phyloP scores from a whole-genome alignment of 2,888 invertebrate species.

The Spisula solida region DNA sequence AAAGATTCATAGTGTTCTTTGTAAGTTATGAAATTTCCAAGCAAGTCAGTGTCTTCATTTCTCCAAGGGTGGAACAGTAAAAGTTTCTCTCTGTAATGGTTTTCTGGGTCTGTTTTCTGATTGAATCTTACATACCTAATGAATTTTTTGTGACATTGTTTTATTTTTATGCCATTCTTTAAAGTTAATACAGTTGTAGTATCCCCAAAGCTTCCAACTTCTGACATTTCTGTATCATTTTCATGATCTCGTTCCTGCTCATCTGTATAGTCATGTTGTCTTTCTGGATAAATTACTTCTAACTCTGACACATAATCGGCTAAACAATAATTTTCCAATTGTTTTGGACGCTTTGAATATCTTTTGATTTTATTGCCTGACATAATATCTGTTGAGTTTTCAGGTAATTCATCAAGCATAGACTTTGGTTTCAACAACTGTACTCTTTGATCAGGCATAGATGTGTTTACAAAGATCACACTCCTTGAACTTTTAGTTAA shows the following conservation, averaged over 20 bases:
- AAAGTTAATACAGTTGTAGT: slow-evolving; percentile 39
- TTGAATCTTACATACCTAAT: slow-evolving; percentile 56
- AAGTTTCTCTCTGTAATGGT: slow-evolving; percentile 50
- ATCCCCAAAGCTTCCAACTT: slow-evolving; percentile 30
- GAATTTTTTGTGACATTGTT: slow-evolving; percentile 39
- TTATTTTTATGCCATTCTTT: neutral
- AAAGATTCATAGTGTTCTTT: slow-evolving; percentile 33
- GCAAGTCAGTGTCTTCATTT: slow-evolving; percentile 47
- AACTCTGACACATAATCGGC: slow-evolving; percentile 33
- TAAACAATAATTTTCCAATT: slow-evolving; percentile 47
- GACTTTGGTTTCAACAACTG: slow-evolving; percentile 54
- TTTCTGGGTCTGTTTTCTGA: slow-evolving; percentile 49
- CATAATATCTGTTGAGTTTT: slow-evolving; percentile 65
- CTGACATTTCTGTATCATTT: slow-evolving; percentile 32
- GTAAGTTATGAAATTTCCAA: slow-evolving; percentile 6
- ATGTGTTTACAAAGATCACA: slow-evolving; percentile 69
- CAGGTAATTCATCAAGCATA: slow-evolving; percentile 50
- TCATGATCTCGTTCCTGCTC: slow-evolving; percentile 31
- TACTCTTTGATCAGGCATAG: slow-evolving; percentile 62
- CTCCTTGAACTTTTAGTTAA: slow-evolving; percentile 63
- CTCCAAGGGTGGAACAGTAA: slow-evolving; percentile 54
- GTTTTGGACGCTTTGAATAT: slow-evolving; percentile 55
- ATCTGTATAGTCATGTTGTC: neutral
- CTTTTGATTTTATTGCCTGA: slow-evolving; percentile 46
- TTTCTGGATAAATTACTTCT: slow-evolving; percentile 33